Percentiles rank a stretch among this genome's conserved stretches.
phyloP scores from a whole-genome alignment of 2,888 invertebrate genomes.

The Polymixis lichenea region DNA sequence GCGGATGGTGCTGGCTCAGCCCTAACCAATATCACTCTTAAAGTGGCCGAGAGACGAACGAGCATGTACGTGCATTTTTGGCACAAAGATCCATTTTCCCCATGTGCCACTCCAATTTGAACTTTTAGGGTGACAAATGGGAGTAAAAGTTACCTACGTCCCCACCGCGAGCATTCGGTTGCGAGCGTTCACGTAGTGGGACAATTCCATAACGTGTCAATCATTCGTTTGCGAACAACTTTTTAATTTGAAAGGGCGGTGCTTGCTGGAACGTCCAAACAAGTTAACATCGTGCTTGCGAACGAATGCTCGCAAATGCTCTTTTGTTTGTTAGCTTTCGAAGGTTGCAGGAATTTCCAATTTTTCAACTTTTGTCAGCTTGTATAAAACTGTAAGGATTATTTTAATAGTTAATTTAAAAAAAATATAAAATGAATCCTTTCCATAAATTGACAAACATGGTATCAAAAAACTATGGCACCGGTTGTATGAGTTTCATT shows the following conservation, averaged over 20 bases:
- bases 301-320: not conserved
- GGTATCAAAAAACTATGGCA: not conserved
- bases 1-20: not conserved
- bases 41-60: not conserved
- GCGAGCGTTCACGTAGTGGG: not conserved
- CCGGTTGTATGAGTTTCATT: constrained; percentile 3
- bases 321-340: no score
- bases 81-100: not conserved
- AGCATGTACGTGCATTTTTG: not conserved
- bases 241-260: not conserved
- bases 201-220: not conserved
- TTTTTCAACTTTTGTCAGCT: not conserved
- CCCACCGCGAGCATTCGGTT: not conserved
- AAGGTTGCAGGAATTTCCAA: not conserved
- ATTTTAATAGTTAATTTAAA: not conserved
- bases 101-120: not conserved
- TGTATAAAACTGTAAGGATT: not conserved
- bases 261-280: not conserved
- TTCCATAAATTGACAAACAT: not conserved
- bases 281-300: not conserved
- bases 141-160: not conserved
- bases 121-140: not conserved
- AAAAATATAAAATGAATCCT: not conserved
- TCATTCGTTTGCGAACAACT: not conserved
- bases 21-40: not conserved